phyloP scores from a whole-genome alignment of 2,888 invertebrate species.

The Elmis aenea region DNA sequence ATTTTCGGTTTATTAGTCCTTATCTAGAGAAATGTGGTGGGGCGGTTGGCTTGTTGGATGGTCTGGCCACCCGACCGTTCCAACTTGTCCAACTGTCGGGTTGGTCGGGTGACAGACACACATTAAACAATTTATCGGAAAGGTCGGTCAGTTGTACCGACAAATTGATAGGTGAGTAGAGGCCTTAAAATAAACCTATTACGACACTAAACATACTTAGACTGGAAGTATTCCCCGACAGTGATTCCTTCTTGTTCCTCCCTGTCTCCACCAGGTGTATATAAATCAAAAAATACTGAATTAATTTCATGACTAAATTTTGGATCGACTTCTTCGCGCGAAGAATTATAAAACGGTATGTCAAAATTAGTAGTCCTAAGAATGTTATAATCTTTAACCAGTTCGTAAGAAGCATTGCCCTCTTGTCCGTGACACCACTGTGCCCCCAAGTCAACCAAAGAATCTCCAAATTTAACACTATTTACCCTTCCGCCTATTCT shows the following conservation, averaged over 20 bases:
- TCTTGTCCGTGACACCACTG: constrained; percentile 40
- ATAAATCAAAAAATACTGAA: constrained; percentile 14
- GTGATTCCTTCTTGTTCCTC: constrained; percentile 14
- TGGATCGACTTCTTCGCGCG: constrained; percentile 4
- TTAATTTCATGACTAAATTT: constrained; percentile 7
- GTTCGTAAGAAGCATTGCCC: constrained; percentile 33
- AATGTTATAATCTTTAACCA: constrained; percentile 27
- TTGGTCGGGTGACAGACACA: too few relatives aligned
- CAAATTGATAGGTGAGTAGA: too few relatives aligned
- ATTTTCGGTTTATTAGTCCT: too few relatives aligned
- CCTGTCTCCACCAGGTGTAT: constrained; percentile 12
- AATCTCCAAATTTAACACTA: constrained; percentile 25
- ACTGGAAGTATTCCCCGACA: constrained; percentile 19
- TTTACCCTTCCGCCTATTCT: constrained; percentile 36
- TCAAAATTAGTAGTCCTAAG: neutral
- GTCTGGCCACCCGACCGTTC: too few relatives aligned
- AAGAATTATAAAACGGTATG: constrained; percentile 6
- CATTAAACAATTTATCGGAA: too few relatives aligned
- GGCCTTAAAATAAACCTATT: neutral
- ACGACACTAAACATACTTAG: constrained; percentile 7
- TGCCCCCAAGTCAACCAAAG: constrained; percentile 33
- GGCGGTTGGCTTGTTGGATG: neutral
- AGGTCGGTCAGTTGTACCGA: too few relatives aligned
- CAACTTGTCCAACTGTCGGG: too few relatives aligned
- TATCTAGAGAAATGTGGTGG: too few relatives aligned